Base-by-base conservation (phyloP, 2,888 invertebrate species). In the Blomia tropicalis region DNA sequence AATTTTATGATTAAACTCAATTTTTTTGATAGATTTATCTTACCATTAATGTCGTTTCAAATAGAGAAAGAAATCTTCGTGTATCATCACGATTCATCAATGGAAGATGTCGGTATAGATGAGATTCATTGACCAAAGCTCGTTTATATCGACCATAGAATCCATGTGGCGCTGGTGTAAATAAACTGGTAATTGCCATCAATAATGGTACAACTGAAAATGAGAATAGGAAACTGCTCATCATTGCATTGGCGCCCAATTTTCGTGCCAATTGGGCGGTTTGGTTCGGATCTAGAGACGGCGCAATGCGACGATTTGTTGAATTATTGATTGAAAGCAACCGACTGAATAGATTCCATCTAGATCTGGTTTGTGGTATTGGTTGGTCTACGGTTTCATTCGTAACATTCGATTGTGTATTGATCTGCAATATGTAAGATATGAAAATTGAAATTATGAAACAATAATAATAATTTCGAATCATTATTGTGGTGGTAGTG, bases 21-120 rank as follows among this genome's bases (percentile, higher is more conserved):
- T 44, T 11, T 3, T 27, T 44, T 44, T 19, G 14, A 41, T n/a
- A 41, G n/a, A 17, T 41, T 43, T 22, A 41, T 27, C 43, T 47
- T 27, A 64, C 62, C 22, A 36, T 25, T 23, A 64, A 43, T 11
- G 64, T 64, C n/a, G 58, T 62, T 54, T 64, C 64, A 23, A 64
- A 43, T 3, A 64, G 36, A 17, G 56, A 43, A 2, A 64, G 22
- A 58, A 64, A 61, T 47, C 58, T 58, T 43, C 31, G 43, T 5
- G 64, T 64, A n/a, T 47, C 60, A n/a, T 62, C 56, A n/a, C 61
- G 63, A 27, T 44, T 43, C n/a, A 64, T 29, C 27, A 61, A 53
- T 27, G 64, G 64, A 32, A 64, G 54, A 17, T 61, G 60, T 27
- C 61, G 25, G 41, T 25, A 56, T 11, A 27, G 27, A 47, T 44